These are phyloP conservation scores for Clupea harengus DNA, from an alignment of 2,113 vertebrate species.

Conservation along the genomic window DNA sequence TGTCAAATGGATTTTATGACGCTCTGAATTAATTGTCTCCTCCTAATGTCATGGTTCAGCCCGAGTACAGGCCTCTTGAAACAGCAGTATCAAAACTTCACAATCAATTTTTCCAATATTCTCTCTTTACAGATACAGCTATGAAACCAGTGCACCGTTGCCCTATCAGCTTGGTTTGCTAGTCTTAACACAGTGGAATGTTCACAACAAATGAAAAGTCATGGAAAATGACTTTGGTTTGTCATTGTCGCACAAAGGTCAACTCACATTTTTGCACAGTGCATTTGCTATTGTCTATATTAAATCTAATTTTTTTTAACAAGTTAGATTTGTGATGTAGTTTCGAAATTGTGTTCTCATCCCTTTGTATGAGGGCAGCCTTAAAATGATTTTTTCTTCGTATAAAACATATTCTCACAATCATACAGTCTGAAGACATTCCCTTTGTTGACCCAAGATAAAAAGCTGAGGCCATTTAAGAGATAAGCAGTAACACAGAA, in stretches of 20 bases:
- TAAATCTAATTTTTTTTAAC: background rate
- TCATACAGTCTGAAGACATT: background rate
- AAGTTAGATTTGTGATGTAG: background rate
- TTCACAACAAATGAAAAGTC: background rate
- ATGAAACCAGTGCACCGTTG: slow-evolving; percentile 8
- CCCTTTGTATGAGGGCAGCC: background rate
- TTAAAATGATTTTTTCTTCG: background rate
- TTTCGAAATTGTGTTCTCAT: background rate
- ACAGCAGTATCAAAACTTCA: slow-evolving; percentile 15
- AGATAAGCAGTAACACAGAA: background rate
- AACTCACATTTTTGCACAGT: background rate
- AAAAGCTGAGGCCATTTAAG: too few relatives aligned
- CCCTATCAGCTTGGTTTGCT: background rate
- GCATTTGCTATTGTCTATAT: background rate
- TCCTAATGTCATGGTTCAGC: slow-evolving; percentile 18
- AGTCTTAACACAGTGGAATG: background rate
- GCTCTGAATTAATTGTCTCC: slow-evolving; percentile 31
- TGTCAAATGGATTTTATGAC: slow-evolving; percentile 32
- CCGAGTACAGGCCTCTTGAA: slow-evolving; percentile 2
- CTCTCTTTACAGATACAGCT: background rate
- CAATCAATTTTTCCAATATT: slow-evolving; percentile 20
- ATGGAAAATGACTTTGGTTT: background rate
- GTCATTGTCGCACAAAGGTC: background rate
- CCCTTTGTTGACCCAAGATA: background rate
- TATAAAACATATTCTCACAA: background rate